Conservation (phyloP, 2,113 vertebrate species). For the Calidris pugnax region DNA sequence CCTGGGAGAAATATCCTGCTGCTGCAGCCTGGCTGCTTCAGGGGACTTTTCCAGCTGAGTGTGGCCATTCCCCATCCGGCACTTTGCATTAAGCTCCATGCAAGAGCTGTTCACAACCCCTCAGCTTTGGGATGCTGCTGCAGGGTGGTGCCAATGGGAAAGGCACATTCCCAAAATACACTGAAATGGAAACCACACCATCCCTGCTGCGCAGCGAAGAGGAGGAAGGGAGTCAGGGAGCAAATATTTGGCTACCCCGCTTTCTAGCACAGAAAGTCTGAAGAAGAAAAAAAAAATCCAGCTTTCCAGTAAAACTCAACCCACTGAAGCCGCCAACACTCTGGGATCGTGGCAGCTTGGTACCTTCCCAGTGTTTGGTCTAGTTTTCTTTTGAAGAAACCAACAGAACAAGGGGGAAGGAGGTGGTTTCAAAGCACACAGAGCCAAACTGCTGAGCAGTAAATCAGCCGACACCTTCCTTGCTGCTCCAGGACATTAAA, state of each 20-base stretch:
- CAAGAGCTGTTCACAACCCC: background rate
- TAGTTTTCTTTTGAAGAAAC: background rate
- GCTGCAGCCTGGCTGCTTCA: background rate
- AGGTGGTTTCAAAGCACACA: background rate
- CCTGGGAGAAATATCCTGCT: background rate
- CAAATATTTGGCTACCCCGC: conserved; percentile 28
- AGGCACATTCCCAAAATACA: conserved; percentile 35
- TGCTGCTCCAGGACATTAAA: background rate
- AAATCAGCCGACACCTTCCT: conserved; percentile 9
- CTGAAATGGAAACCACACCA: background rate
- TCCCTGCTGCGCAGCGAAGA: background rate
- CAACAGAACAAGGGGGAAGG: background rate
- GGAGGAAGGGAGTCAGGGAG: conserved; percentile 1
- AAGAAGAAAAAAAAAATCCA: background rate
- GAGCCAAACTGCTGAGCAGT: conserved; percentile 10
- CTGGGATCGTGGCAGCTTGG: background rate
- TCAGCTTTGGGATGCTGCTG: background rate
- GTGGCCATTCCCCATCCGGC: background rate
- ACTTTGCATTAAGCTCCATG: background rate
- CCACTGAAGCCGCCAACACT: background rate
- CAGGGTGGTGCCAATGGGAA: background rate
- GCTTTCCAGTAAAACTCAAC: conserved; percentile 32
- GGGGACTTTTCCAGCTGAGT: background rate
- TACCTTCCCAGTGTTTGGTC: background rate
- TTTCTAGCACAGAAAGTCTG: conserved; percentile 13